Evolutionary conservation across 2,797 vertebrate genomes (phyloP), one percentile per base, ranked within the genome.

Genomic region (Loris lydekkerianus): DNA sequence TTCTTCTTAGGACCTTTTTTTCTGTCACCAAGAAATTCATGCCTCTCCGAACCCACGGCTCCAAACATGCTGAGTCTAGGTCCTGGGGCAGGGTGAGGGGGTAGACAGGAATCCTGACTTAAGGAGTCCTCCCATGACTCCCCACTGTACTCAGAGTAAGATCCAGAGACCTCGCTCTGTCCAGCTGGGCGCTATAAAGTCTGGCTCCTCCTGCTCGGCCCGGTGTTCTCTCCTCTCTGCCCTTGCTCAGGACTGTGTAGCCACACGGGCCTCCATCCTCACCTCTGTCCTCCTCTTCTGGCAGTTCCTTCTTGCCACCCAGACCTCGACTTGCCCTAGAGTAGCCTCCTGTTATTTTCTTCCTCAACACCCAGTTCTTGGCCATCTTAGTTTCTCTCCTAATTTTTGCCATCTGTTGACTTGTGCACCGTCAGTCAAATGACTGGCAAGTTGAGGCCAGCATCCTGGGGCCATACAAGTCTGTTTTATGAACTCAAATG

Each of bases 1-100:
- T 91, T 89, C 84, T 92, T 65, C 94, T 40, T 34, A 34, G 70
- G 89, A 93, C 72, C 80, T 89, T 97, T 81, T 94, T 92, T 34
- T 96, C 76, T 72, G 61, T 88, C 93, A 88, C 80, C 92, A 76
- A 29, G 46, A 83, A 77, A 63, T 63, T 8, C 14, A 15, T 29
- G 9, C 81, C 61, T 61, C n/a, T 31, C 65, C n/a, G 61, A 46
- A 82, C 10, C 58, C 61, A 3, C 60, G 18, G 75, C 14, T 61
- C 7, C 60, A 73, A 49, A 91, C 11, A 29, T 4, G 5, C 34
- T 17, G 34, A 53, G 31, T 76, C 40, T 58, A 29, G 58, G 23
- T 34, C 2, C 14, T 17, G 18, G 56, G 69, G 13, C 17, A 10
- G 49, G 75, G 11, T 0, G 1, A 70, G 63, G 1, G 10, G 7